A percentile compares a stretch with the other conserved stretches of the same genome.
phyloP scores from a whole-genome alignment of 2,888 invertebrate genomes.

The Atherix ibis region DNA sequence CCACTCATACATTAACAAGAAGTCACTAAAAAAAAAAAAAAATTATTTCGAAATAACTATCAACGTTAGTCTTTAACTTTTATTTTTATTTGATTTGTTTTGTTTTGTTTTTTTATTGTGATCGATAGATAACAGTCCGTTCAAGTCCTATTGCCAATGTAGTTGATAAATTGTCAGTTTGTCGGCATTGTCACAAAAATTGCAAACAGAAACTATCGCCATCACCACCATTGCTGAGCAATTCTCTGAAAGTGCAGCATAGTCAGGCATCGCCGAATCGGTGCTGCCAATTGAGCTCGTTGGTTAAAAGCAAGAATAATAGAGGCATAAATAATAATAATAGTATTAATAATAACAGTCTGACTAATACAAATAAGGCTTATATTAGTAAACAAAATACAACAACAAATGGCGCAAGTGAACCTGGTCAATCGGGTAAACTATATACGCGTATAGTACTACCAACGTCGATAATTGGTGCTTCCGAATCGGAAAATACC shows the following conservation, averaged over 20 bases:
- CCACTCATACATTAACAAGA: too few species aligned
- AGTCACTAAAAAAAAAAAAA: too few species aligned
- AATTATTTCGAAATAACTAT: too few species aligned
- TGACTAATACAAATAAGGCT: slow-evolving; percentile 2
- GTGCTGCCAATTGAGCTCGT: slow-evolving; percentile 23
- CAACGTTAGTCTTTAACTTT: too few species aligned
- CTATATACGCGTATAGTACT: too few species aligned
- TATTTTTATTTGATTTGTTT: too few species aligned
- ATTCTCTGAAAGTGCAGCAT: slow-evolving; percentile 32
- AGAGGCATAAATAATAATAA: slow-evolving; percentile 4
- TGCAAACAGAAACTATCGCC: slow-evolving; percentile 34
- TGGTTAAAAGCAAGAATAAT: not conserved
- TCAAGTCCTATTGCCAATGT: slow-evolving; percentile 49
- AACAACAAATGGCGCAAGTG: not conserved
- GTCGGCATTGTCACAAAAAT: slow-evolving; percentile 64
- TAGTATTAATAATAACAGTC: not conserved
- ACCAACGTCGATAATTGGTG: too few species aligned
- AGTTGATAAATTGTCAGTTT: slow-evolving; percentile 55
- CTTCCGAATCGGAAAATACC: not conserved
- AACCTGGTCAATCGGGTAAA: not conserved
- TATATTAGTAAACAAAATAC: too few species aligned
- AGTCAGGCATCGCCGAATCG: slow-evolving; percentile 32
- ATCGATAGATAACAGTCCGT: slow-evolving; percentile 54
- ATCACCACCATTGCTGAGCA: slow-evolving; percentile 21
- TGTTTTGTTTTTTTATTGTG: too few species aligned